Evolutionary conservation across 2,797 vertebrate genomes (phyloP).

Genomic region (Megalops cyprinoides): DNA sequence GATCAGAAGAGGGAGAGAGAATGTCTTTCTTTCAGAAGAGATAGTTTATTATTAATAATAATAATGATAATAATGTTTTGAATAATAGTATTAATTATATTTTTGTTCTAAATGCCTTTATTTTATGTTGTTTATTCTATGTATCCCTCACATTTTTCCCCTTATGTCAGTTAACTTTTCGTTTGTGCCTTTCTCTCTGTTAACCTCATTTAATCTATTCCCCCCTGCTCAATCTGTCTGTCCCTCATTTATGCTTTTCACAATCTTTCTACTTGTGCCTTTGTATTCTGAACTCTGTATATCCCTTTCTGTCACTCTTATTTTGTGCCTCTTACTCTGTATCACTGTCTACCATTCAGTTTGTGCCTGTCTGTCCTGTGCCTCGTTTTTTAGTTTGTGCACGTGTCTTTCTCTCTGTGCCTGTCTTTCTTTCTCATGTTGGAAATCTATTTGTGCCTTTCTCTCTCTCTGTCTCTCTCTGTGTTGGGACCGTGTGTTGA

Average conservation of each 20-base stretch:
- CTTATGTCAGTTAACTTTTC: conserved; percentile 48
- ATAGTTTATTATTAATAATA: conserved; percentile 45
- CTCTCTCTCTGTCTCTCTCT: conserved; percentile 62
- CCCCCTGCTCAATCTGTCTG: conserved; percentile 30
- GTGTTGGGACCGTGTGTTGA: conserved; percentile 75
- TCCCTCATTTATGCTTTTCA: conserved; percentile 46
- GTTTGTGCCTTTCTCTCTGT: conserved; percentile 70
- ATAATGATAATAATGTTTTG: conserved; percentile 51
- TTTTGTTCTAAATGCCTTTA: conserved; percentile 61
- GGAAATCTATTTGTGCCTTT: conserved; percentile 71
- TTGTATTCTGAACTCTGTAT: conserved; percentile 55
- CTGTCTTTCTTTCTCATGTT: conserved; percentile 42
- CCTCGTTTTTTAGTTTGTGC: conserved; percentile 48
- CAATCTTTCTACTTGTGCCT: conserved; percentile 71
- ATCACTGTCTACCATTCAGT: conserved; percentile 41
- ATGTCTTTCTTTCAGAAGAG: conserved; percentile 52
- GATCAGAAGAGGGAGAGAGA: conserved; percentile 46
- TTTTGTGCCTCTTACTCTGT: conserved; percentile 47
- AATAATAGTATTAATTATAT: conserved; percentile 72
- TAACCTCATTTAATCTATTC: conserved; percentile 37
- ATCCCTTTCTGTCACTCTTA: conserved; percentile 34
- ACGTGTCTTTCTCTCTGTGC: conserved; percentile 28
- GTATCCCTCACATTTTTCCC: conserved; percentile 58
- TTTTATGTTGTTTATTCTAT: conserved; percentile 62
- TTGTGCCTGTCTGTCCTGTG: conserved; percentile 44